Evolutionary conservation across 1,140 invertebrate species (phyloP), one percentile per base, ranked within the genome.

Genomic region (Cardiocondyla obscurior): DNA sequence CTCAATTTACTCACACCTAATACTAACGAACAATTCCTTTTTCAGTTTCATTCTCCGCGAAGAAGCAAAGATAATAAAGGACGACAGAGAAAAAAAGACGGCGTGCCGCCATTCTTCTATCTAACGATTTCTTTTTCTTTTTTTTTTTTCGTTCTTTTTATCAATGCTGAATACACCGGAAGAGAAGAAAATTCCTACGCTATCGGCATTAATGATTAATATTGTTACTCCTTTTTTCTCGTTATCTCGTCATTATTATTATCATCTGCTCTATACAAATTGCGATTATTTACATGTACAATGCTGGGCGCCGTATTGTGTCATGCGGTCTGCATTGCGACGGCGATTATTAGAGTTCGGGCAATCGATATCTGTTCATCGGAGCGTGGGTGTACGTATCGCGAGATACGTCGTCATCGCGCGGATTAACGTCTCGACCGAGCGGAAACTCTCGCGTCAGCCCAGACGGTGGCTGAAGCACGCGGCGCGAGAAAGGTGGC

Each of bases 201-300:
- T 53, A 64, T 46, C 39, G 72, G 57, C 72, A 36, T 76, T 69
- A 69, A 79, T 39, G 28, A 69, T 53, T 67, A 67, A 55, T 67
- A 79, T 81, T 25, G 30, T 60, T 62, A 55, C 10, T 46, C 65
- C 69, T n/a, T 53, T 33, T 42, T 57, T 51, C 14, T 73, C 53
- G 16, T 76, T 82, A 65, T 30, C 14, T 42, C 14, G 33, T 65
- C n/a, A 30, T 25, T 16, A 42, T 62, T 39, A 62, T 77, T 36
- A 30, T 85, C 53, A 58, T 69, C 49, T 79, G 55, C 64, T 84
- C 83, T 57, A 82, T 86, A 84, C 85, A 84, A 85, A 70, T 62
- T 81, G 77, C 69, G 65, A 81, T 85, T 85, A 86, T 85, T 76
- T 85, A 86, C 73, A 85, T 39, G 30, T 69, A 79, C 16, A 79